phyloP scores from a whole-genome alignment of 2,113 vertebrate species.

The Hemiscyllium ocellatum region DNA sequence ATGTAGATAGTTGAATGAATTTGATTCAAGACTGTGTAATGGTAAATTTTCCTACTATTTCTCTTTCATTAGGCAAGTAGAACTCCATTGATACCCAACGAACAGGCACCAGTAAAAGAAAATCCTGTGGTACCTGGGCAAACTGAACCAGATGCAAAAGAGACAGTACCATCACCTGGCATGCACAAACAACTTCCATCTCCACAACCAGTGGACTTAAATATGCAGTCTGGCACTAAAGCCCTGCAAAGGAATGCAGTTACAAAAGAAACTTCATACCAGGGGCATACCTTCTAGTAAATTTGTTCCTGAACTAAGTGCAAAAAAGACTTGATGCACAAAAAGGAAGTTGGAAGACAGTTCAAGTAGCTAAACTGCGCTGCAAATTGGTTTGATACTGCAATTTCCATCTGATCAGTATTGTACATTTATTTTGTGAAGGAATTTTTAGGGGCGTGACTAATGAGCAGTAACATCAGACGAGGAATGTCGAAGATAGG shows the following conservation, averaged over 20 bases:
- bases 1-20: neutral
- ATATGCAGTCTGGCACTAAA: neutral
- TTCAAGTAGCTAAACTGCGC: neutral
- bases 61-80: slow-evolving; percentile 56
- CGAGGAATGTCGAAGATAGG: neutral
- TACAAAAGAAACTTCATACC: slow-evolving; percentile 15
- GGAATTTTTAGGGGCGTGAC: neutral
- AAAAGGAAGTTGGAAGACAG: neutral
- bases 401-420: slow-evolving; percentile 35
- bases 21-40: neutral
- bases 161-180: neutral
- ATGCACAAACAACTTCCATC: neutral
- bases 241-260: slow-evolving; percentile 1
- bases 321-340: neutral
- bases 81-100: slow-evolving; percentile 60
- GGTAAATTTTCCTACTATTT: neutral
- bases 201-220: neutral
- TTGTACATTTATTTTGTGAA: slow-evolving; percentile 29
- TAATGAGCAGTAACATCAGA: neutral
- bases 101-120: slow-evolving; percentile 59
- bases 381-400: slow-evolving; percentile 16
- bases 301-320: neutral
- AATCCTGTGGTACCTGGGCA: slow-evolving; percentile 48
- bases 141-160: slow-evolving; percentile 8
- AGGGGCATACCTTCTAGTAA: neutral